These are phyloP conservation scores for Chelonus insularis DNA, from an alignment of 1,140 invertebrate genomes.

Conservation along the genomic window DNA sequence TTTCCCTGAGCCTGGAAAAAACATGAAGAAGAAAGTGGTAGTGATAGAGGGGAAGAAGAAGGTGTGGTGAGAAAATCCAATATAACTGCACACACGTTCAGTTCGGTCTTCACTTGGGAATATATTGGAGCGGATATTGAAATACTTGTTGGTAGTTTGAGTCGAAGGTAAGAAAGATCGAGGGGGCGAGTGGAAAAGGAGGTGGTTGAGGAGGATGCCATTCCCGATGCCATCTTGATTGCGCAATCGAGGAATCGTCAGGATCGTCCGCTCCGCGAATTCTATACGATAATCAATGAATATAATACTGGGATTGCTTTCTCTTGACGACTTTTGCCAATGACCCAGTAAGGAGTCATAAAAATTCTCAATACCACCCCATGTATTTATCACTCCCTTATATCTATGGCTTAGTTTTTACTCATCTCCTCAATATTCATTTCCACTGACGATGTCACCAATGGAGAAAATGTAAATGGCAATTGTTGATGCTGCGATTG, in stretches of 20 bases:
- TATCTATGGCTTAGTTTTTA: too few relatives aligned
- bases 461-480: background rate
- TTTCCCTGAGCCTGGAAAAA: background rate
- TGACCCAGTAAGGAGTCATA: slow-evolving; percentile 9
- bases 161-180: slow-evolving; percentile 41
- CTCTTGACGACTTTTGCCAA: slow-evolving; percentile 1
- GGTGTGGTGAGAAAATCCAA: slow-evolving; percentile 49
- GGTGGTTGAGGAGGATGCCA: slow-evolving; percentile 47
- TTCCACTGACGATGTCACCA: too few relatives aligned
- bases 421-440: too few relatives aligned
- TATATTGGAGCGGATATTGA: slow-evolving; percentile 60
- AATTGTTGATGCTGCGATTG: slow-evolving; percentile 1
- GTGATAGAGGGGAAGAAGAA: background rate
- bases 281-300: slow-evolving; percentile 22
- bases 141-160: slow-evolving; percentile 61
- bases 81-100: slow-evolving; percentile 59
- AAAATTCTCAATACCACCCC: background rate
- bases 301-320: slow-evolving; percentile 19
- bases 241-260: slow-evolving; percentile 42
- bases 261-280: slow-evolving; percentile 3
- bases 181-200: background rate
- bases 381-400: background rate
- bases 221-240: slow-evolving; percentile 60
- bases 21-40: background rate
- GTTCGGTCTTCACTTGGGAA: slow-evolving; percentile 47